A percentile compares a stretch with the other conserved stretches of the same genome.
These are phyloP conservation scores for Drosophila virilis DNA, from an alignment of 1,140 invertebrate species.

Conservation along the genomic window DNA sequence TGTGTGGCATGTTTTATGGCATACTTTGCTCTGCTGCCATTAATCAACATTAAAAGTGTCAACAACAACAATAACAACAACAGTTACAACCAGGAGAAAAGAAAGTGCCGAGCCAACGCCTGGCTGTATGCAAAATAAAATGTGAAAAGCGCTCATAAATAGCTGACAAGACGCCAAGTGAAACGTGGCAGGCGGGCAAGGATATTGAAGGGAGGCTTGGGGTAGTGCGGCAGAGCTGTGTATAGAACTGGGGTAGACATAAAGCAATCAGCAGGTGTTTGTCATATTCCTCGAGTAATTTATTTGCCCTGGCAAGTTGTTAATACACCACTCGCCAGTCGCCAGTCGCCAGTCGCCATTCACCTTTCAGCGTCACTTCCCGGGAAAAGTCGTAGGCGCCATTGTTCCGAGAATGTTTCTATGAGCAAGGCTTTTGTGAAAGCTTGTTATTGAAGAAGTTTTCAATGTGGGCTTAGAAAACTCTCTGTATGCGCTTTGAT, in stretches of 20 bases:
- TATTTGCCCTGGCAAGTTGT: conserved; percentile 58
- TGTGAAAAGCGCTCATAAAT: conserved; percentile 66
- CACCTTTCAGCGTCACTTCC: neutral
- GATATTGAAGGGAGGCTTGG: neutral
- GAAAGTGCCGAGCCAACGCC: conserved; percentile 19
- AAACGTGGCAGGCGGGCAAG: neutral
- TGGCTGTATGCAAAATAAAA: conserved; percentile 60
- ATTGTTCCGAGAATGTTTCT: neutral
- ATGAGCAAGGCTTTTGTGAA: neutral
- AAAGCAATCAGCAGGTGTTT: conserved; percentile 74
- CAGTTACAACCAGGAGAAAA: conserved; percentile 14
- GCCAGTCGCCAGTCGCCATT: conserved; percentile 2
- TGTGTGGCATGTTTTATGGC: conserved; percentile 69
- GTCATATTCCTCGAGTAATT: conserved; percentile 63
- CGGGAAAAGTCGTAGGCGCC: neutral
- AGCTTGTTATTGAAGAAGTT: neutral
- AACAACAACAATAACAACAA: conserved; percentile 47
- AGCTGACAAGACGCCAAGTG: conserved; percentile 43
- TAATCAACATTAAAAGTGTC: conserved; percentile 76
- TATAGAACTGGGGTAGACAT: conserved; percentile 17
- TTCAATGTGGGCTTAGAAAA: neutral
- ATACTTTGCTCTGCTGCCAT: conserved; percentile 55
- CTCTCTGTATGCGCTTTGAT: neutral
- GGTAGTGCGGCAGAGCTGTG: neutral
- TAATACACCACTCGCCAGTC: conserved; percentile 28